Conservation (phyloP, 2,113 vertebrate species). For the Eonycteris spelaea region DNA sequence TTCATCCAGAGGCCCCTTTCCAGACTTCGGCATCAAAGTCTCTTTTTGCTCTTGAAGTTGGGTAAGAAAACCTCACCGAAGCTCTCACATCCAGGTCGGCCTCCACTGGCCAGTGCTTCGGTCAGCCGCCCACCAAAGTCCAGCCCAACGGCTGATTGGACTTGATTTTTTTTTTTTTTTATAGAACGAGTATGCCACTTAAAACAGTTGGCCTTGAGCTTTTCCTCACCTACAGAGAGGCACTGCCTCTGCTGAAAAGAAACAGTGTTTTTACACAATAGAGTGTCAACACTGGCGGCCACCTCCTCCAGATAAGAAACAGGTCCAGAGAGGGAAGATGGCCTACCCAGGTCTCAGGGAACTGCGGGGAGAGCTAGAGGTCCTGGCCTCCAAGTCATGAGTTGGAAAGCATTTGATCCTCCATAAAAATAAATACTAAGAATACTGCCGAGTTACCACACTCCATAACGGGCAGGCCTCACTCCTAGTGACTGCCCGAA, state of each 20-base stretch:
- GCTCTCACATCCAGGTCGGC: not conserved
- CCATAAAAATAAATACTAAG: conserved; percentile 55
- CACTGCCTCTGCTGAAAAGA: not conserved
- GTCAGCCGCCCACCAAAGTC: not conserved
- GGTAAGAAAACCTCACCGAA: not conserved
- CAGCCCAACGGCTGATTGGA: not conserved
- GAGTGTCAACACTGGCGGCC: not conserved
- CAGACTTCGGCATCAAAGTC: not conserved
- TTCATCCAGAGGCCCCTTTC: not conserved
- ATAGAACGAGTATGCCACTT: not conserved
- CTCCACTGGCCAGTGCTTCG: not conserved
- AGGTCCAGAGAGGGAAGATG: not conserved
- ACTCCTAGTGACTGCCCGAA: conserved; percentile 5
- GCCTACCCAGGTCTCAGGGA: not conserved
- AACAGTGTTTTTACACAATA: not conserved
- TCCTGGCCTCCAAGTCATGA: not conserved
- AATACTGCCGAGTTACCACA: not conserved
- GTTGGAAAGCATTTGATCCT: not conserved
- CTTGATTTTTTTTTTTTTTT: no score
- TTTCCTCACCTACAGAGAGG: not conserved
- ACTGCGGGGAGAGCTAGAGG: not conserved
- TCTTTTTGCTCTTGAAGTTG: not conserved
- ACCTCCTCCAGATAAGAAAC: not conserved
- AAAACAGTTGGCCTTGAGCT: not conserved
- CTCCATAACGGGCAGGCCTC: conserved; percentile 18